Evolutionary conservation across 2,113 vertebrate species (phyloP), one percentile per base, ranked within the genome.

Genomic region (Irena cyanogastra): DNA sequence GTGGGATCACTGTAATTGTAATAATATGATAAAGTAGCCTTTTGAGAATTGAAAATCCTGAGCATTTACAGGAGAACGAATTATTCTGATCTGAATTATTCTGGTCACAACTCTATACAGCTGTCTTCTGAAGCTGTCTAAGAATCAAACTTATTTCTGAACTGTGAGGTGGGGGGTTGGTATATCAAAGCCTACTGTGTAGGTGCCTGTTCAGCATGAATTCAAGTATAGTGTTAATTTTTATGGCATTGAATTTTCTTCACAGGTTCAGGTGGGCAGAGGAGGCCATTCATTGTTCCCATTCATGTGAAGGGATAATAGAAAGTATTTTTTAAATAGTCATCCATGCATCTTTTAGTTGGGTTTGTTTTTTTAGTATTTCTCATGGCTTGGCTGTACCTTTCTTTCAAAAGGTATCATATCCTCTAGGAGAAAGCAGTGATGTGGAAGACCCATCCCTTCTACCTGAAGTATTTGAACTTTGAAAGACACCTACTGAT

Each of bases 131-230:
- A 87, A 83, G 13, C 18, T 63, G 52, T 68, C 24, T 75, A 82
- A 78, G 52, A 95, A 84, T 39, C 35, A 57, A 31, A 13, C 8
- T 44, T 66, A 47, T 47, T 52, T 82, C 44, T 79, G 21, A 17
- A 15, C 10, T 31, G 4, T 19, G 39, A 49, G 19, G 6, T 30
- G 7, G 20, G 33, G 19, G 7, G 6, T 5, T 2, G 0, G 1
- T 5, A 35, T 37, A 70, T 44, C 31, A 84, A 70, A 39, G 63
- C n/a, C 75, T 54, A 13, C 30, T 53, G 5, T 5, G 15, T 18
- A 39, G 17, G 16, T 83, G 5, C 52, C 37, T 22, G 30, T 74
- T 86, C 49, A 45, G 10, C 41, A 47, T 54, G 33, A 61, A 65
- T 81, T 72, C 28, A 2, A 72, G 28, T 54, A 10, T 35, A 31